Base-by-base conservation (phyloP, 2,888 invertebrate genomes). In the Agonum fuliginosum region DNA sequence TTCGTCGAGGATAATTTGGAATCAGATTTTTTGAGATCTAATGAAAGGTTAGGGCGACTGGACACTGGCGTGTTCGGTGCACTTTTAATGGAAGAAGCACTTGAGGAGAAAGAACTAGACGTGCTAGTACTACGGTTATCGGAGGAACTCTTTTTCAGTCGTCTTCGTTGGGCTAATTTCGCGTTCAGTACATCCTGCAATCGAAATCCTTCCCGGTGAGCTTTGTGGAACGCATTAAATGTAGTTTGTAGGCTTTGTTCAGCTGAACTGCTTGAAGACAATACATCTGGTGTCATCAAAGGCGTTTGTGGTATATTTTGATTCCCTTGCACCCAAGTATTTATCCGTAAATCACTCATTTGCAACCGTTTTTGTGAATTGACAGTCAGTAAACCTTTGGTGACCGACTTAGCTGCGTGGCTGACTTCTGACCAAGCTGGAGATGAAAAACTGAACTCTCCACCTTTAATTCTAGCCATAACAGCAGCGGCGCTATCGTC, bases 391-490 rank as follows among this genome's bases (percentile, higher is more conserved):
- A 97, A 88, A 0, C 94, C 93, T 81, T 89, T 87, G 6, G 95
- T 93, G 0, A 97, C 90, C 17, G 91, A 88, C 85, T 95, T 96
- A 51, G 95, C 96, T 78, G 91, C 90, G 0, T 87, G 83, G 0
- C 95, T 95, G 12, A 97, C 92, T 54, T 89, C 88, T 0, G 88
- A 88, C 96, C 97, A 97, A 1, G 90, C 91, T 8, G 86, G 80
- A 2, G 85, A 92, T 70, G 92, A 90, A 87, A 97, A 94, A 79
- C 91, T 90, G 84, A 97, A 95, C 80, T 93, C 91, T 1, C 96
- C 97, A 2, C 89, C 89, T 81, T 93, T 91, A 76, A 97, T 96
- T 78, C 95, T 88, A 78, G 93, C 91, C 90, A 96, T 95, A 78
- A 95, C 93, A 0, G 90, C 89, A 17, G 94, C 92, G n/a, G 91